Evolutionary conservation across 2,888 invertebrate species (phyloP), one percentile per base, ranked within the genome.

Genomic region (Drosophila rubida): DNA sequence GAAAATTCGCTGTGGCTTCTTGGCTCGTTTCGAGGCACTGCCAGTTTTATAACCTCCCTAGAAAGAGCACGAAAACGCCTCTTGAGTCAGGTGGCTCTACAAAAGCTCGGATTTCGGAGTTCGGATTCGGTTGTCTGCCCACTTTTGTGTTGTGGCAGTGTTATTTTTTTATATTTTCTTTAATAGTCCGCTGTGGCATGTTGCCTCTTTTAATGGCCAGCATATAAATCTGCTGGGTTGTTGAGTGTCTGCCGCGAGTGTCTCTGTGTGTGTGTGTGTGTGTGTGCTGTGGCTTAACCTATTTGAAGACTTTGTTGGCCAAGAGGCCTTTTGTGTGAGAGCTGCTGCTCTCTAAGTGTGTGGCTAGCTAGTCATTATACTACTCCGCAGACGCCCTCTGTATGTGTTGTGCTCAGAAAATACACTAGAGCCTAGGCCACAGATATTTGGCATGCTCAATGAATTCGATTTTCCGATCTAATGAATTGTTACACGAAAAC

Each of bases 21-120:
- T 50, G 85, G 41, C 57, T 53, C 25, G 62, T 25, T 75, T 88
- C 87, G 86, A 82, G 83, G 86, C 86, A 86, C 80, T 62, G 72
- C 69, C 73, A 68, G 67, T 86, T 88, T 81, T 88, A 86, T 86
- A 86, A 88, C 88, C 88, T 81, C 83, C 65, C 54, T 64, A 61
- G 65, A 48, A 59, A 59, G 48, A 73, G 51, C 61, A 50, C 23
- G 64, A 67, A 59, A 69, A 84, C 80, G 88, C 88, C 88, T 75
- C 83, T 72, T 45, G 53, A 79, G 86, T 81, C 81, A 82, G 81
- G 81, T 82, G 88, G 71, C 77, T 65, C 54, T 51, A 71, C 55
- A 62, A 87, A 84, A 87, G 82, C 87, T 83, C 74, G 66, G 44
- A 69, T 79, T 79, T 83, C 77, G n/a, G n/a, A 87, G 82, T 84